Base-by-base conservation (phyloP, 2,888 invertebrate genomes). In the Pediacus dermestoides region DNA sequence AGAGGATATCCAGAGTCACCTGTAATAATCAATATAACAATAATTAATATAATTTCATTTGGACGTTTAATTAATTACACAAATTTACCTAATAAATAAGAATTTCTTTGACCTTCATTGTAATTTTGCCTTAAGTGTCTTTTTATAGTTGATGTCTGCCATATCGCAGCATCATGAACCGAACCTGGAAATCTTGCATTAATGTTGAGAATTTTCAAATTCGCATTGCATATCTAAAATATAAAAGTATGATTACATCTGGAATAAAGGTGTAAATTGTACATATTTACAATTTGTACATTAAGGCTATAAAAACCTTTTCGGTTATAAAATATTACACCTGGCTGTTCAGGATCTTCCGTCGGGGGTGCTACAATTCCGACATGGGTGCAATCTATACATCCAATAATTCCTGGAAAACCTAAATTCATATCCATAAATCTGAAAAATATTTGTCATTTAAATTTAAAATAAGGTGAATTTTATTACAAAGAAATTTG, bases 111-210 rank as follows among this genome's bases (percentile, higher is more conserved):
- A 18, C 34, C 39, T 34, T 13, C 32, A 18, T 25, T 25, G 16
- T 14, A 32, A n/a, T 13, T 16, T 18, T 33, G 14, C 16, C 16
- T 12, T 16, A 39, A 26, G 14, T 26, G 16, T 10, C 12, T 34
- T 25, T 34, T 34, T 12, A 39, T 31, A 6, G 7, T n/a, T n/a
- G 33, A 33, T 6, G 32, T 34, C 8, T 21, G 26, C 39, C 39
- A 39, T 21, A 34, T 39, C 11, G 34, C 34, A 16, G 39, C 21
- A 16, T 35, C 35, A 18, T 39, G 39, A 30, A 30, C 34, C 26
- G 41, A 37, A 27, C 33, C 32, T 30, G 37, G 33, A 37, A 39
- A 39, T 30, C 34, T 33, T 25, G 35, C 35, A 36, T 35, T 30
- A n/a, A 40, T 26, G 32, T 36, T 36, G 8, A 16, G 27, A 25